Percentiles rank a stretch among this genome's conserved stretches.
These are phyloP conservation scores for Lamproptera curius DNA, from an alignment of 2,888 invertebrate genomes.

Conservation along the genomic window DNA sequence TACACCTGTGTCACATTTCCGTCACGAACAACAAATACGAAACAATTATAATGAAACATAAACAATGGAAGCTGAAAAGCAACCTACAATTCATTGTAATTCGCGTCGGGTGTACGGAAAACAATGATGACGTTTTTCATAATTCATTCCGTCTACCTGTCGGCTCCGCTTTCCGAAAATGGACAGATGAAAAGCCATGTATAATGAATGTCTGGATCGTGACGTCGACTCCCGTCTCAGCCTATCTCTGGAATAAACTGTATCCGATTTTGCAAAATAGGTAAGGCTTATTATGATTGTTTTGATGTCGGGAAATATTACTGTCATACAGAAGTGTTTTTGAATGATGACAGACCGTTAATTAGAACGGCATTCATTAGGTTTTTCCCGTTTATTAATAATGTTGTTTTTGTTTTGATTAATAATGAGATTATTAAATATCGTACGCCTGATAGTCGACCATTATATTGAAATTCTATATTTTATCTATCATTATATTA, in stretches of 20 bases:
- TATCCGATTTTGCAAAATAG: not conserved
- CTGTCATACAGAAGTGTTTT: not conserved
- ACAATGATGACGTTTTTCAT: slow-evolving; percentile 39
- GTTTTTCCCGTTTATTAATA: too few relatives aligned
- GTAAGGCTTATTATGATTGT: not conserved
- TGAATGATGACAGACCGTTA: too few relatives aligned
- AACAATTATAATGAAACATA: not conserved
- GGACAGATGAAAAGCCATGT: slow-evolving; percentile 1
- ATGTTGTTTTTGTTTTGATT: too few relatives aligned
- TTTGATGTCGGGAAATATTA: not conserved
- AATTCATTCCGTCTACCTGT: slow-evolving; percentile 39
- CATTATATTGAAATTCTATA: too few relatives aligned
- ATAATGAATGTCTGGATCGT: not conserved
- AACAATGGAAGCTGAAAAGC: not conserved
- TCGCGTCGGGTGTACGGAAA: slow-evolving; percentile 17
- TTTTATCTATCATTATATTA: too few relatives aligned
- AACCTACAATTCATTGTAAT: slow-evolving; percentile 17
- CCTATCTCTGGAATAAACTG: not conserved
- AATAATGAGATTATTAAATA: too few relatives aligned
- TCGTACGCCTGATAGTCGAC: too few relatives aligned
- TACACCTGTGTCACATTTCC: not conserved
- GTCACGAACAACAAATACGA: not conserved
- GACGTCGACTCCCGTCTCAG: not conserved
- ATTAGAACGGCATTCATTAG: too few relatives aligned
- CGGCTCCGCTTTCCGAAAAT: slow-evolving; percentile 20